These are phyloP conservation scores for Diplazon laetatorius DNA, from an alignment of 2,888 invertebrate species.

Conservation along the genomic window DNA sequence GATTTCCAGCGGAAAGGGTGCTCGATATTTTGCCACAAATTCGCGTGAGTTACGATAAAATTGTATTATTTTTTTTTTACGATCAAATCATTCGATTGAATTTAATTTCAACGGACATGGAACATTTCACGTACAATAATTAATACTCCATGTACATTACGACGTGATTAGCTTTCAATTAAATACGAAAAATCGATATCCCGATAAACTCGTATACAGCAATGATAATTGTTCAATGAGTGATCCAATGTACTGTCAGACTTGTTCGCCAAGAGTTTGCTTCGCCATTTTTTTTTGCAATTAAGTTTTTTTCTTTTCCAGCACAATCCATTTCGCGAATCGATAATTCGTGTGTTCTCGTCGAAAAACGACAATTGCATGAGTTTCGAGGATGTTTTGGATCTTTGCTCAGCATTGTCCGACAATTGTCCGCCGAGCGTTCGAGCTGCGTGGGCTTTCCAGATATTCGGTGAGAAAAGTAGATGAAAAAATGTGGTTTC, in stretches of 20 bases:
- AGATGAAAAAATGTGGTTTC: constrained; percentile 6
- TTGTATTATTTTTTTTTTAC: no score
- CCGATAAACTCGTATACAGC: background rate
- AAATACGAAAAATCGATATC: constrained; percentile 2
- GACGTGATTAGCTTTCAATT: background rate
- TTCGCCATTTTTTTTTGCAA: background rate
- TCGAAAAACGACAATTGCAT: constrained; percentile 87
- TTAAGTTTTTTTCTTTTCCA: constrained; percentile 81
- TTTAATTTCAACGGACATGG: no score
- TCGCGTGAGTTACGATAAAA: constrained; percentile 83
- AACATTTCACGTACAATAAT: no score
- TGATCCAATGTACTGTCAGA: background rate
- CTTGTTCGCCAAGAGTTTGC: background rate
- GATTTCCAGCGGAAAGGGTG: constrained; percentile 84
- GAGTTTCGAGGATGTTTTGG: constrained; percentile 91
- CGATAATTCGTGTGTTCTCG: constrained; percentile 90
- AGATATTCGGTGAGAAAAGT: constrained; percentile 86
- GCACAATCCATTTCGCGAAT: constrained; percentile 90
- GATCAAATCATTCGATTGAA: no score
- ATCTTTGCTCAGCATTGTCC: constrained; percentile 90
- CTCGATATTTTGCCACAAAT: constrained; percentile 87
- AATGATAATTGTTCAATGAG: background rate
- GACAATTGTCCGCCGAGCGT: constrained; percentile 88
- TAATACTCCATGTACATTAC: no score
- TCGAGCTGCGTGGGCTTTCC: constrained; percentile 91